These are phyloP conservation scores for Frankliniella intonsa DNA, from an alignment of 2,888 invertebrate species.

Conservation along the genomic window DNA sequence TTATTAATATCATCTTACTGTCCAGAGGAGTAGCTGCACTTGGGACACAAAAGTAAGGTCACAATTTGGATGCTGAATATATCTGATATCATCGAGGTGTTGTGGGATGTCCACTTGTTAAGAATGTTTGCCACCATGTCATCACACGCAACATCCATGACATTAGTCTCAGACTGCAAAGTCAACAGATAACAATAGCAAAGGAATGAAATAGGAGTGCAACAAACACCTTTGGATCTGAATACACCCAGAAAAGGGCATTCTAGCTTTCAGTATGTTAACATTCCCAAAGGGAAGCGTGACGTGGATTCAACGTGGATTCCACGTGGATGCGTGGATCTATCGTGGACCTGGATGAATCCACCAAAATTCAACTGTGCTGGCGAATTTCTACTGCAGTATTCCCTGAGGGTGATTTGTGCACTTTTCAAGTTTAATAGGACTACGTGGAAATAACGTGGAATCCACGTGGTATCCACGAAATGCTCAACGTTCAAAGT, in stretches of 20 bases:
- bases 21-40: neutral
- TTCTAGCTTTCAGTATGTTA: no score
- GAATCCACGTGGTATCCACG: no score
- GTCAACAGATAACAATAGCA: neutral
- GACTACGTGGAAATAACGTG: no score
- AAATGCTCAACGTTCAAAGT: no score
- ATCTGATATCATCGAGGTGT: neutral
- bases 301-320: no score
- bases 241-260: neutral
- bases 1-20: neutral
- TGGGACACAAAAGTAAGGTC: neutral
- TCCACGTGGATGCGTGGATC: no score
- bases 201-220: neutral
- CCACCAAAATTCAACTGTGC: no score
- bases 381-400: no score
- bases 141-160: neutral
- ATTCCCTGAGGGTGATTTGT: no score
- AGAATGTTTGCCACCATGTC: neutral
- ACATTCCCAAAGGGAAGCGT: no score
- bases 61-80: neutral
- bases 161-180: neutral
- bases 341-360: no score
- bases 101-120: neutral
- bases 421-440: no score
- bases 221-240: neutral